Evolutionary conservation across 2,797 vertebrate species (phyloP).

Genomic region (Holocentrus rufus): DNA sequence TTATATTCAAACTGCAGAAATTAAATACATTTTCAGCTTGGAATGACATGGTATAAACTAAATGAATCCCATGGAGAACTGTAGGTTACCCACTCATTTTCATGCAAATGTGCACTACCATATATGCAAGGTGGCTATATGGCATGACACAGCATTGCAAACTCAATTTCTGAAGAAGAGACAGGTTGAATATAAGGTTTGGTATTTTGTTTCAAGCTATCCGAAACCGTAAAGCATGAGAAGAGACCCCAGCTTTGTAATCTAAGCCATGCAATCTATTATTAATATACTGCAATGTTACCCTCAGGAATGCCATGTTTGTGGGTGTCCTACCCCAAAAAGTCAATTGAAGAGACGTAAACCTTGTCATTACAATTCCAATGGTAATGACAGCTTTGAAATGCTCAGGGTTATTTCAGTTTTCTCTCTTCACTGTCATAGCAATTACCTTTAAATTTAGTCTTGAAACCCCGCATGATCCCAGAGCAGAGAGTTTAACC

Average conservation of each 20-base stretch:
- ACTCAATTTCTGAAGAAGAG: slow-evolving; percentile 60
- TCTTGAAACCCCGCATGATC: slow-evolving; percentile 80
- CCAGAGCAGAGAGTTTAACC: slow-evolving; percentile 69
- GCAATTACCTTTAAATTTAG: slow-evolving; percentile 91
- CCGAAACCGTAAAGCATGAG: slow-evolving; percentile 73
- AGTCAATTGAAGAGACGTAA: slow-evolving; percentile 82
- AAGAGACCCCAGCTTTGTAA: slow-evolving; percentile 80
- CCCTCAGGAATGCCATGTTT: slow-evolving; percentile 85
- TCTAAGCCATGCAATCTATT: slow-evolving; percentile 79
- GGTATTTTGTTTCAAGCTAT: slow-evolving; percentile 75
- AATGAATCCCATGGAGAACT: background rate
- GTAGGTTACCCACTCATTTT: slow-evolving; percentile 15
- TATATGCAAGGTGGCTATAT: slow-evolving; percentile 32
- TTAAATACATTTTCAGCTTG: slow-evolving; percentile 3
- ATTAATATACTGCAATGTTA: slow-evolving; percentile 83
- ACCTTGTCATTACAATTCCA: slow-evolving; percentile 88
- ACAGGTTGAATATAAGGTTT: slow-evolving; percentile 61
- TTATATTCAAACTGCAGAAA: slow-evolving; percentile 5
- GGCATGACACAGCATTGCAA: slow-evolving; percentile 75
- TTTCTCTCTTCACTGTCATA: slow-evolving; percentile 84
- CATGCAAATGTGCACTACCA: slow-evolving; percentile 31
- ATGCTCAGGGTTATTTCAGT: slow-evolving; percentile 83
- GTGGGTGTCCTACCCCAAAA: slow-evolving; percentile 86
- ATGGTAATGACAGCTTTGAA: slow-evolving; percentile 87
- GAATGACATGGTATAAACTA: slow-evolving; percentile 12